Conservation (phyloP, 2,113 vertebrate species). For the Shinisaurus crocodilurus region DNA sequence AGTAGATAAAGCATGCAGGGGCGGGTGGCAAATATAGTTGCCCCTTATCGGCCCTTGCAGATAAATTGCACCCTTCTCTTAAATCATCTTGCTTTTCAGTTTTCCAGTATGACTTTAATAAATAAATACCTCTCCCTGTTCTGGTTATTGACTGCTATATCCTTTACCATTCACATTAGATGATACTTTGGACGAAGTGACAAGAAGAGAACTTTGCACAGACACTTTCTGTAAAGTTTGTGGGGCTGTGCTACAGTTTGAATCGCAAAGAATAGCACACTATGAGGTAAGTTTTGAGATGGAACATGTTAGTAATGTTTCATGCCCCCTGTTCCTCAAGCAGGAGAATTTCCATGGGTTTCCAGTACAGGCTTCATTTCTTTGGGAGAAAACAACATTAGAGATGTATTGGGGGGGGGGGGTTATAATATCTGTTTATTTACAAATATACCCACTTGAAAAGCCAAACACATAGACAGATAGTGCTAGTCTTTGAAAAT, state of each 20-base stretch:
- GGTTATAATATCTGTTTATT: not conserved
- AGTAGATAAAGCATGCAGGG: not conserved
- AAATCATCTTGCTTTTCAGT: not conserved
- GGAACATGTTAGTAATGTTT: not conserved
- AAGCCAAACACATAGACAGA: not conserved
- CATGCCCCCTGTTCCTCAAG: no score
- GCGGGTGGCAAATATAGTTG: not conserved
- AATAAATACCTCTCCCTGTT: not conserved
- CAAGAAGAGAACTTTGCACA: constrained; percentile 75
- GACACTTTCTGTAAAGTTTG: constrained; percentile 86
- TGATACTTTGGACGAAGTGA: constrained; percentile 56
- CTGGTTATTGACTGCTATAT: not conserved
- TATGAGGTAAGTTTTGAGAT: constrained; percentile 80
- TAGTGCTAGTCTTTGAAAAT: not conserved
- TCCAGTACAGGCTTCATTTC: not conserved
- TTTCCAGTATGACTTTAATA: not conserved
- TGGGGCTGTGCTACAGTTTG: constrained; percentile 80
- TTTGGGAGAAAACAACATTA: not conserved
- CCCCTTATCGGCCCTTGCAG: not conserved
- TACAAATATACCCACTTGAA: not conserved
- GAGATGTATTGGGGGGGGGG: no score
- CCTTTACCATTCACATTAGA: constrained; percentile 31
- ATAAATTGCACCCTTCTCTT: not conserved
- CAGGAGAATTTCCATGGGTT: no score
- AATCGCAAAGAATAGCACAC: constrained; percentile 85